Percentiles rank a stretch among this genome's conserved stretches.
Conservation (phyloP, 2,113 vertebrate genomes). For the Pomatostomus ruficeps region DNA sequence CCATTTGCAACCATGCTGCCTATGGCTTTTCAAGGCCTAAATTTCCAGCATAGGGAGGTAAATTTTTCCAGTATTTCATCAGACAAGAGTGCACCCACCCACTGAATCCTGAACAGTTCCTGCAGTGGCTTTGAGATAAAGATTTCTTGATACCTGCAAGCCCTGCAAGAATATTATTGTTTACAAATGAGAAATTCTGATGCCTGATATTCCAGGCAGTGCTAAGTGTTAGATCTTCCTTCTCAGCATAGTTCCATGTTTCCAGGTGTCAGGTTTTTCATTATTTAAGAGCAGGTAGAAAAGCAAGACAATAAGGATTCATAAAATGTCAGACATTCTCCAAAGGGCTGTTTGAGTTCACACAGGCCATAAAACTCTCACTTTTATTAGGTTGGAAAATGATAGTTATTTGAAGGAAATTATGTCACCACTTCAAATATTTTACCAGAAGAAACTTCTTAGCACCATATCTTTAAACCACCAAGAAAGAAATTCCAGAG, state of each 20-base stretch:
- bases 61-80: background rate
- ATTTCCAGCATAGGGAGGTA: background rate
- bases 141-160: background rate
- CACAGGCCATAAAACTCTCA: background rate
- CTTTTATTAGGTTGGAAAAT: slow-evolving; percentile 30
- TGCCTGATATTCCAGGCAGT: background rate
- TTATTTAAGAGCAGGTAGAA: slow-evolving; percentile 13
- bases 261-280: background rate
- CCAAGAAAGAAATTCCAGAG: background rate
- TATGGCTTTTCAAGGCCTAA: background rate
- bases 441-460: slow-evolving; percentile 50
- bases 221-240: background rate
- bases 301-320: slow-evolving; percentile 20
- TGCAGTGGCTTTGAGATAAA: background rate
- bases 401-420: slow-evolving; percentile 49
- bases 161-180: background rate
- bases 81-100: background rate
- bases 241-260: background rate
- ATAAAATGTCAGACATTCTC: slow-evolving; percentile 31
- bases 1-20: background rate
- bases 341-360: slow-evolving; percentile 6
- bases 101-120: background rate
- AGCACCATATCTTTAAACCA: background rate
- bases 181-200: slow-evolving; percentile 14
- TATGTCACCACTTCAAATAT: slow-evolving; percentile 52